Evolutionary conservation across 2,888 invertebrate genomes (phyloP), one percentile per base, ranked within the genome.

Genomic region (Spialia ferax): DNA sequence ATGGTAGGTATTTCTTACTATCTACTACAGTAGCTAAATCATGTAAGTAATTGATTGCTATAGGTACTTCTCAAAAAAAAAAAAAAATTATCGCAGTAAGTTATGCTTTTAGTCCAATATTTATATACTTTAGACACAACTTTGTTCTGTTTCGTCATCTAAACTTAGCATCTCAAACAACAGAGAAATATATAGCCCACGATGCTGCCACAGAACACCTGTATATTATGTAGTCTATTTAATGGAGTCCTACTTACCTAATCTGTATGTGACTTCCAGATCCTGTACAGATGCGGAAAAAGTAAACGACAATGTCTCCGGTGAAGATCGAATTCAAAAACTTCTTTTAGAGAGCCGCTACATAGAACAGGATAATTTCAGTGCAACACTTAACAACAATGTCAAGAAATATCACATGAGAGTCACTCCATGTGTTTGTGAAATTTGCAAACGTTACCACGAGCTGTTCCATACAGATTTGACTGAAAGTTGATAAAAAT

Each of bases 401-500:
- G 11, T 20, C 71, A 74, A 65, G 60, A 69, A 65, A 23, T 68
- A 70, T 35, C 54, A 42, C 13, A 63, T 60, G 42, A 73, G 69
- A 66, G 23, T 70, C 5, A 73, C 70, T 8, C 89, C 91, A 1
- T 93, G 93, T 69, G 75, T 88, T 5, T 93, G 93, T 62, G 88
- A 91, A 61, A 93, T 93, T 50, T 93, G 93, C 70, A 86, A 79
- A 66, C 79, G 85, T 63, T 93, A 93, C 70, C 85, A 93, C 59
- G 87, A 93, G 70, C 69, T 92, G 23, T 93, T 93, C 63, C 91
- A 92, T 70, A 63, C 69, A n/a, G 66, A 66, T 42, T n/a, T 52
- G 10, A 20, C 48, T 29, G 45, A 65, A 50, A 32, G 32, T 69
- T 56, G 18, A 29, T 48, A 20, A 18, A 23, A 56, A 18, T n/a